Evolutionary conservation across 1,140 invertebrate genomes (phyloP), one percentile per base, ranked within the genome.

Genomic region (Laupala kohalensis): DNA sequence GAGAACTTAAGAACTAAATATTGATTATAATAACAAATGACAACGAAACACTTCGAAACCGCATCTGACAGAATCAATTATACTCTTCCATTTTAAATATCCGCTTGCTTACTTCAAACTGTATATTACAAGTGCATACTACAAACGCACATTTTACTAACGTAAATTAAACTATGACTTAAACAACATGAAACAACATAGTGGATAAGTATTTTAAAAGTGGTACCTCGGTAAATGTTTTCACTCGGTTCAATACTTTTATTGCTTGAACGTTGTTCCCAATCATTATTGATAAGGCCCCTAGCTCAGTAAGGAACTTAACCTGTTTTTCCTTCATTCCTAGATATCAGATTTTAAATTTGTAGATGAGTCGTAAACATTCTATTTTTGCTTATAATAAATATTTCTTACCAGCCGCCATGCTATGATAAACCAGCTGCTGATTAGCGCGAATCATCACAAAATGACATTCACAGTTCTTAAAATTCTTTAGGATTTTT

Each of bases 381-480:
- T 53, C 37, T 53, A 13, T 1, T 53, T 13, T 63, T 63, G 53
- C 12, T 63, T 12, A 66, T 66, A 66, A 2, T 62, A 13, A 70
- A 70, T 12, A 27, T 19, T n/a, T 67, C 25, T 70, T 70, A 70
- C 69, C 69, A 12, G 69, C 69, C 13, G 69, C 29, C 6, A 3
- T 27, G 28, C 29, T n/a, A 64, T 70, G 69, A 5, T 70, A 27
- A 24, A 70, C 37, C 19, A 70, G 23, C 15, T 70, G 69, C 13
- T 53, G 19, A 5, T 63, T 63, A 9, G 26, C 53, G 6, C n/a
- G 24, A 19, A 24, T 9, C 28, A 63, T 25, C 23, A 64, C 63
- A 9, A 63, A 37, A 25, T 24, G 69, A 64, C 69, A 70, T 64
- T 70, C 69, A 70, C 69, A 70, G 9, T 70, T 53, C 5, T 19